A percentile compares a stretch with the other conserved stretches of the same genome.
These are phyloP conservation scores for Neotoxoptera formosana DNA, from an alignment of 1,140 invertebrate genomes.

Conservation along the genomic window DNA sequence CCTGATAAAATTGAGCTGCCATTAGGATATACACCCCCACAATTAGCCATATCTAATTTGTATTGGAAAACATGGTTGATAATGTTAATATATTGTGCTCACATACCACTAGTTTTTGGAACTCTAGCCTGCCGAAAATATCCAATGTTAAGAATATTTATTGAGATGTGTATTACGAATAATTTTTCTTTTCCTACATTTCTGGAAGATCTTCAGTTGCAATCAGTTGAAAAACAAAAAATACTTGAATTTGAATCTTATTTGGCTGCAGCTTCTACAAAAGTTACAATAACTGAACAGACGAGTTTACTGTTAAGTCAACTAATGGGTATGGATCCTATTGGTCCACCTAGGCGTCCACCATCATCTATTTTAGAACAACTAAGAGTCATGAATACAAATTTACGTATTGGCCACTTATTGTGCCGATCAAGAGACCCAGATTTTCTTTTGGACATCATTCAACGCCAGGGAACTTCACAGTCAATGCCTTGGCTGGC, in stretches of 20 bases:
- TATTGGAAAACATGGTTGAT: constrained; percentile 97
- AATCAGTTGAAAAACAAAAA: constrained; percentile 77
- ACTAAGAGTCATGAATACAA: constrained; percentile 79
- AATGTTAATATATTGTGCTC: constrained; percentile 84
- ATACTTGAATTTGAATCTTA: constrained; percentile 94
- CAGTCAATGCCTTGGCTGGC: constrained; percentile 97
- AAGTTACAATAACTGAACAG: constrained; percentile 84
- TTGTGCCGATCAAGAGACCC: constrained; percentile 89
- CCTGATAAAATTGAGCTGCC: constrained; percentile 92
- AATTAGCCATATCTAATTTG: constrained; percentile 82
- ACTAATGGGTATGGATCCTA: constrained; percentile 84
- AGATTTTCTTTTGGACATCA: constrained; percentile 92
- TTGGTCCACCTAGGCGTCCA: constrained; percentile 80
- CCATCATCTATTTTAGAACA: constrained; percentile 80
- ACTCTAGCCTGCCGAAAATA: constrained; percentile 87
- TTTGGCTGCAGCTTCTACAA: constrained; percentile 87
- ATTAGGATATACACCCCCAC: constrained; percentile 83
- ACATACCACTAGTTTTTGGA: constrained; percentile 90
- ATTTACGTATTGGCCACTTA: constrained; percentile 85
- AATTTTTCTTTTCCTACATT: constrained; percentile 81
- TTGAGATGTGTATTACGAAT: constrained; percentile 98
- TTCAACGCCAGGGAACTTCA: constrained; percentile 83
- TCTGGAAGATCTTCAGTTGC: constrained; percentile 73
- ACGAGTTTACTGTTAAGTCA: constrained; percentile 86
- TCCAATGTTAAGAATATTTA: constrained; percentile 89